Conservation (phyloP, 2,888 invertebrate genomes). For the Drosophila neotestacea region DNA sequence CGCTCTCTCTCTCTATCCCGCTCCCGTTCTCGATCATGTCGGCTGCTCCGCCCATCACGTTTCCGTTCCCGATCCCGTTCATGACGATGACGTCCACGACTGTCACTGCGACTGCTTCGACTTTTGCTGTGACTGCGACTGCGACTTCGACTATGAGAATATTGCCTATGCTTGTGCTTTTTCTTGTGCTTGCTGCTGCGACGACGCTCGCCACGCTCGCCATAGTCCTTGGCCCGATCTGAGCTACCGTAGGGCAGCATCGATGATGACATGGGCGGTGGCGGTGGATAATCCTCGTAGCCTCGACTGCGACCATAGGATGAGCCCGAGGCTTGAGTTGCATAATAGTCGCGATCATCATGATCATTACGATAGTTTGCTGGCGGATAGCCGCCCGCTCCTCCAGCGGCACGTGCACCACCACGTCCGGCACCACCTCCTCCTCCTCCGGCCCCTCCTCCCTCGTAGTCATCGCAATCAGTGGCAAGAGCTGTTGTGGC, state of each 20-base stretch:
- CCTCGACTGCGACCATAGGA: constrained; percentile 65
- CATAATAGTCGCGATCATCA: constrained; percentile 79
- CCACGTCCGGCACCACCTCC: constrained; percentile 67
- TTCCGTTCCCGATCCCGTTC: constrained; percentile 68
- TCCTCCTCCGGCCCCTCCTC: constrained; percentile 59
- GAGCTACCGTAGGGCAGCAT: constrained; percentile 36
- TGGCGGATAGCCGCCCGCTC: constrained; percentile 62
- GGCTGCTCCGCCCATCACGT: constrained; percentile 61
- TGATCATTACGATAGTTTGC: constrained; percentile 81
- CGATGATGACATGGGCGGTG: constrained; percentile 43
- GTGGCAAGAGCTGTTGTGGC: constrained; percentile 22
- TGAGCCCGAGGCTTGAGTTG: constrained; percentile 67
- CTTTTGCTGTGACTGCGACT: constrained; percentile 76
- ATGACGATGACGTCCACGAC: constrained; percentile 69
- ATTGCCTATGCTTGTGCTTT: constrained; percentile 83
- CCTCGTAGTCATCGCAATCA: constrained; percentile 62
- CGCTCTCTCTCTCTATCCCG: constrained; percentile 58
- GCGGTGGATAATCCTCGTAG: constrained; percentile 69
- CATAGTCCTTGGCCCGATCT: constrained; percentile 66
- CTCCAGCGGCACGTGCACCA: constrained; percentile 39
- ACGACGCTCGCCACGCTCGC: constrained; percentile 47
- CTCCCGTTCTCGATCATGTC: constrained; percentile 59
- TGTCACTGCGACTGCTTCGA: constrained; percentile 65
- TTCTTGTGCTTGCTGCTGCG: constrained; percentile 83
- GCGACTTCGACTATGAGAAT: constrained; percentile 74